These are phyloP conservation scores for Cepaea hortensis DNA, from an alignment of 2,888 invertebrate genomes.

Conservation along the genomic window DNA sequence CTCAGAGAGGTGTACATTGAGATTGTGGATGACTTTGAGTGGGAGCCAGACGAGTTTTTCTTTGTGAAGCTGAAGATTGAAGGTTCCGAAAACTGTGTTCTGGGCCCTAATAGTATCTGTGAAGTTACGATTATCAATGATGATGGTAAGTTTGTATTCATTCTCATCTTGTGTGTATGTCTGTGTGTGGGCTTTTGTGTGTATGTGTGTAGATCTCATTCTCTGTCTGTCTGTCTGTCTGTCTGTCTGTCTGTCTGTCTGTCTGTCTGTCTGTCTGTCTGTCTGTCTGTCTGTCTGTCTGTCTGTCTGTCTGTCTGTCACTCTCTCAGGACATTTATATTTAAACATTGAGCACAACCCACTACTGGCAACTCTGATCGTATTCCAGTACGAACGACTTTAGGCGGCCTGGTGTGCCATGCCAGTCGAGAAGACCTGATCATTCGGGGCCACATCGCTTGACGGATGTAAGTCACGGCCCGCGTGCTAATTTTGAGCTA, in stretches of 20 bases:
- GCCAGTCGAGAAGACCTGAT: too few relatives aligned
- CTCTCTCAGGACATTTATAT: too few relatives aligned
- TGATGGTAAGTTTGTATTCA: slow-evolving; percentile 77
- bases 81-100: slow-evolving; percentile 69
- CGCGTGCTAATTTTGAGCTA: too few relatives aligned
- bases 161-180: not conserved
- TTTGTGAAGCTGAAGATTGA: slow-evolving; percentile 78
- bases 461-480: too few relatives aligned
- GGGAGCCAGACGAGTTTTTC: slow-evolving; percentile 82
- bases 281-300: too few relatives aligned
- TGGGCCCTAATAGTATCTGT: slow-evolving; percentile 79
- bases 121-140: slow-evolving; percentile 81
- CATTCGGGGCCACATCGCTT: too few relatives aligned
- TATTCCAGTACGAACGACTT: not conserved
- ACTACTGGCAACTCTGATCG: not conserved
- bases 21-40: slow-evolving; percentile 80
- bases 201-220: not conserved
- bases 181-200: not conserved
- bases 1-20: slow-evolving; percentile 78
- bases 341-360: too few relatives aligned
- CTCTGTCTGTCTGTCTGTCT: not conserved
- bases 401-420: too few relatives aligned
- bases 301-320: too few relatives aligned
- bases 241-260: too few relatives aligned
- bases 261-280: not conserved